These are phyloP conservation scores for Tenthredo distinguenda DNA, from an alignment of 2,888 invertebrate genomes.

Conservation along the genomic window DNA sequence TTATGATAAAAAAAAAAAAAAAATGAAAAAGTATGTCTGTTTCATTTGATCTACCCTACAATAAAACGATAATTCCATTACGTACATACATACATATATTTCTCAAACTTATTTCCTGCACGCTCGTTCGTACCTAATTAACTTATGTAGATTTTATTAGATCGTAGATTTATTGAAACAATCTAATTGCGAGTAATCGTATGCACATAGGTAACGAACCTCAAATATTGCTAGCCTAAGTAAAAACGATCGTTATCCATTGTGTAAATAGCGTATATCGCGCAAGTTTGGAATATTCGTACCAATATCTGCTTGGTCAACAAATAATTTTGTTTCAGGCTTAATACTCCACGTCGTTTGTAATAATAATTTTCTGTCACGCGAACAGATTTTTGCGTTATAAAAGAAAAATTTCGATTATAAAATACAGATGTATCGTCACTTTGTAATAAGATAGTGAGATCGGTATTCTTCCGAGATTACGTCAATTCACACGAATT, in stretches of 20 bases:
- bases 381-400: neutral
- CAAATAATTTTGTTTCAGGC: constrained; percentile 1
- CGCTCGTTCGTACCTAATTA: neutral
- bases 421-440: neutral
- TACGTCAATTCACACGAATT: neutral
- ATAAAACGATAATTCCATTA: neutral
- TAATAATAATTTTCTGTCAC: neutral
- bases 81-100: neutral
- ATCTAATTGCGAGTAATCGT: neutral
- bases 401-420: neutral
- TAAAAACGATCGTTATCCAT: neutral
- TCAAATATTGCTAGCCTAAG: neutral
- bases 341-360: neutral
- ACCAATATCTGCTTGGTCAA: neutral
- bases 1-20: neutral
- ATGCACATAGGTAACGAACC: neutral
- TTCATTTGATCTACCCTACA: neutral
- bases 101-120: neutral
- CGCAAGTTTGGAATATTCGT: neutral
- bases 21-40: neutral
- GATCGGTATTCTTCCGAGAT: neutral
- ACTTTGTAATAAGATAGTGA: neutral
- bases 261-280: neutral
- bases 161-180: too few relatives aligned
- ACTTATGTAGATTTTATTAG: too few relatives aligned